These are phyloP conservation scores for Brachionus asplanchnoidis DNA, from an alignment of 1,140 invertebrate genomes.

Conservation along the genomic window DNA sequence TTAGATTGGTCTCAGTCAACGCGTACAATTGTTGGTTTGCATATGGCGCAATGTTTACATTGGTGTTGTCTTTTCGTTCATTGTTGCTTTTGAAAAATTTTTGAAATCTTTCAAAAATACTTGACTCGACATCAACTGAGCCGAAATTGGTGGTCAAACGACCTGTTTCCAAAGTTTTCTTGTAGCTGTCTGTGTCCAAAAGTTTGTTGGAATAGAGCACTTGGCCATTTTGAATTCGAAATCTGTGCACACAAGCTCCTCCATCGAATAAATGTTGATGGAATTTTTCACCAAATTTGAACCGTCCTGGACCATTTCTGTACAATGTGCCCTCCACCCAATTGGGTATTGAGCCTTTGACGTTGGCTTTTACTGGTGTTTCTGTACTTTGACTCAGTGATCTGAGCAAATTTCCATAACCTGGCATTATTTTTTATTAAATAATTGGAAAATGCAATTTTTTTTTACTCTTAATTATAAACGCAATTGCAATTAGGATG, in stretches of 20 bases:
- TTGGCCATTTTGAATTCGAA: constrained; percentile 53
- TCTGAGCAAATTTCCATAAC: constrained; percentile 5
- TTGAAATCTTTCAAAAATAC: constrained; percentile 44
- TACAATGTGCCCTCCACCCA: constrained; percentile 75
- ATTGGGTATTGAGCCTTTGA: constrained; percentile 65
- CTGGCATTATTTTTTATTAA: not conserved
- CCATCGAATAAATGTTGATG: constrained; percentile 81
- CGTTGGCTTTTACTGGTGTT: not conserved
- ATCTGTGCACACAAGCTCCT: constrained; percentile 73
- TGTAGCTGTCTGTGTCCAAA: constrained; percentile 44
- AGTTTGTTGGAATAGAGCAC: constrained; percentile 71
- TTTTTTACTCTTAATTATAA: not conserved
- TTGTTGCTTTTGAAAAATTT: constrained; percentile 55
- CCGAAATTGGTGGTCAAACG: constrained; percentile 43
- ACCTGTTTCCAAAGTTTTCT: not conserved
- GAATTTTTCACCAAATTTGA: constrained; percentile 64
- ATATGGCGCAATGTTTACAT: constrained; percentile 81
- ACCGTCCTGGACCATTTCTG: constrained; percentile 77
- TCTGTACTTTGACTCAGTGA: constrained; percentile 21
- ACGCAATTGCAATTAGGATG: not conserved
- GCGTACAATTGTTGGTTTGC: constrained; percentile 73
- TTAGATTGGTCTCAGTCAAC: constrained; percentile 72
- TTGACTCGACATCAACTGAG: not conserved
- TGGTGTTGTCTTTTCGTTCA: constrained; percentile 66
- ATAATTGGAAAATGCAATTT: not conserved